phyloP scores from a whole-genome alignment of 2,888 invertebrate genomes.

The Tenthredo scrophulariae region DNA sequence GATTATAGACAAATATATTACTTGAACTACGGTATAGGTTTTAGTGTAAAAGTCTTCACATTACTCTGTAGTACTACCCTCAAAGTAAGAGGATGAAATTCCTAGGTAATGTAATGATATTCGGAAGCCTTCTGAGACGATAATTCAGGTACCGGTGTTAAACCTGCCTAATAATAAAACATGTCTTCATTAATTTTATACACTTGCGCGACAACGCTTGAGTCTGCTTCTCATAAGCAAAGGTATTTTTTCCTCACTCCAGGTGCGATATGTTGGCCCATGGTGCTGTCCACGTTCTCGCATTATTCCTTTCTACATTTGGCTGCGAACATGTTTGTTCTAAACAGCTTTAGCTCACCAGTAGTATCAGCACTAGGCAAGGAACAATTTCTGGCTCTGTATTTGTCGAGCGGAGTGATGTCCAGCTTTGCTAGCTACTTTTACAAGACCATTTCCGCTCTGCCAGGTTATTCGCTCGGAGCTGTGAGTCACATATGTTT shows the following conservation, averaged over 20 bases:
- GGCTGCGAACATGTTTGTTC: slow-evolving; percentile 96
- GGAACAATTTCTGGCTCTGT: slow-evolving; percentile 95
- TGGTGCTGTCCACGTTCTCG: slow-evolving; percentile 97
- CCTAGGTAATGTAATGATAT: neutral
- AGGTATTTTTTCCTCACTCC: slow-evolving; percentile 68
- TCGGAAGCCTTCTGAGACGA: neutral
- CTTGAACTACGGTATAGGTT: neutral
- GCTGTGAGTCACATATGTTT: slow-evolving; percentile 85
- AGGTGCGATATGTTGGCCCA: slow-evolving; percentile 90
- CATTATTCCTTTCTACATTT: slow-evolving; percentile 94
- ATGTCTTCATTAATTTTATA: slow-evolving; percentile 6
- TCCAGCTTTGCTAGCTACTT: slow-evolving; percentile 92
- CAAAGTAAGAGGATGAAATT: neutral
- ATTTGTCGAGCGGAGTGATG: slow-evolving; percentile 92
- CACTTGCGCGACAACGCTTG: neutral
- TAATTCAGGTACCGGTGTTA: neutral
- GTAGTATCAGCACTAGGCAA: slow-evolving; percentile 89
- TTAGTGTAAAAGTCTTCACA: neutral
- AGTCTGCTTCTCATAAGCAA: slow-evolving; percentile 18
- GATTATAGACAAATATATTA: neutral
- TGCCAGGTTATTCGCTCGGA: slow-evolving; percentile 91
- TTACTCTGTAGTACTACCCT: neutral
- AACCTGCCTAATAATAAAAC: neutral
- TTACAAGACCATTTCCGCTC: slow-evolving; percentile 86
- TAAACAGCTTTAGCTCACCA: slow-evolving; percentile 89